These are phyloP conservation scores for Holothuria leucospilota DNA, from an alignment of 53 echinoderm and acorn worm genomes.

Conservation along the genomic window DNA sequence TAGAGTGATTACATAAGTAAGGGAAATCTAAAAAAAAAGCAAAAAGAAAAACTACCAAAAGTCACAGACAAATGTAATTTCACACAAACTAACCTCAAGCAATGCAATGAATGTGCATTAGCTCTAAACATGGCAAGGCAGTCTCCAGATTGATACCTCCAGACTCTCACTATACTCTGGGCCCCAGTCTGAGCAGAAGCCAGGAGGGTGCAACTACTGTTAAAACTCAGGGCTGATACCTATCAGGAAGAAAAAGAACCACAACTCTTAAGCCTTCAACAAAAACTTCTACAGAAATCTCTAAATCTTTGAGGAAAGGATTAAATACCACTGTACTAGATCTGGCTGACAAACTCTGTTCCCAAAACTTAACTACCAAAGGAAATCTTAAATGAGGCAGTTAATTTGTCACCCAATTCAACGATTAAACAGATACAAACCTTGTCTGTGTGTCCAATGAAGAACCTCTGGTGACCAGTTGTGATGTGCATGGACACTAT, in stretches of 20 bases:
- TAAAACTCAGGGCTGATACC: constrained; percentile 87
- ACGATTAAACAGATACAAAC: constrained; percentile 22
- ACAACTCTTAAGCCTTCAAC: not conserved
- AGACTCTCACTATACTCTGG: constrained; percentile 91
- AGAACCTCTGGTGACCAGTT: constrained; percentile 89
- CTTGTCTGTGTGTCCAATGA: constrained; percentile 97
- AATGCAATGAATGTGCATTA: constrained; percentile 88
- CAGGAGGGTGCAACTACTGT: constrained; percentile 69
- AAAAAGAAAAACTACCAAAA: too few species aligned
- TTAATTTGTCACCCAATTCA: too few species aligned
- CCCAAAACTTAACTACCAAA: too few species aligned
- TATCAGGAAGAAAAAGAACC: constrained; percentile 42
- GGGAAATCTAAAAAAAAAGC: too few species aligned
- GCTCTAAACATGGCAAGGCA: constrained; percentile 96
- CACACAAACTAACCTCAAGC: constrained; percentile 68
- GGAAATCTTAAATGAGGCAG: too few species aligned
- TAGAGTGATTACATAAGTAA: too few species aligned
- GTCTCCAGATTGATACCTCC: constrained; percentile 89
- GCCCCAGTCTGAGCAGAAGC: constrained; percentile 95
- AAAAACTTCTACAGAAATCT: too few species aligned
- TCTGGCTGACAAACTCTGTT: too few species aligned
- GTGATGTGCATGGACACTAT: constrained; percentile 85
- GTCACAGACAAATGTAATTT: too few species aligned
- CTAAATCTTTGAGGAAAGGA: too few species aligned
- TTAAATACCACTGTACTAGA: too few species aligned